A percentile compares a stretch with the other conserved stretches of the same genome.
phyloP scores from a whole-genome alignment of 1,140 invertebrate species.

The Leptinotarsa undecemlineata region DNA sequence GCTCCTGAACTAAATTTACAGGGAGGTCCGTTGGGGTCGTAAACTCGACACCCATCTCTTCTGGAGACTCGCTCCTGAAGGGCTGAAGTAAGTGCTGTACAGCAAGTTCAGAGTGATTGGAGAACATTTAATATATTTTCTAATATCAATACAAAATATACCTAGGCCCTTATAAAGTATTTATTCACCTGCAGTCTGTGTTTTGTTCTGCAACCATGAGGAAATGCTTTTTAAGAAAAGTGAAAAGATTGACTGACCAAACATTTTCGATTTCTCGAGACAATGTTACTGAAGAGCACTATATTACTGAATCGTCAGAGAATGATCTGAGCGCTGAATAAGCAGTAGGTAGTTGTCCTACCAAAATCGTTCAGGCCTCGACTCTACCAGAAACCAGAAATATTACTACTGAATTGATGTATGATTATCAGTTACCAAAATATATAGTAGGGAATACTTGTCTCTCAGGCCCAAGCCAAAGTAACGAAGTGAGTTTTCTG shows the following conservation, averaged over 20 bases:
- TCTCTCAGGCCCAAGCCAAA: conserved; percentile 7
- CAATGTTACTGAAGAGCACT: not conserved
- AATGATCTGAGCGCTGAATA: not conserved
- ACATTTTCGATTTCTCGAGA: not conserved
- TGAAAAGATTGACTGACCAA: conserved; percentile 12
- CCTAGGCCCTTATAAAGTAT: not conserved
- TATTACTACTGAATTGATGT: conserved; percentile 1
- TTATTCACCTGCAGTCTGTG: not conserved
- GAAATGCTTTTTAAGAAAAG: conserved; percentile 4
- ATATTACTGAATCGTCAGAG: not conserved
- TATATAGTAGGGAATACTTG: not conserved
- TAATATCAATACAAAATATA: not conserved
- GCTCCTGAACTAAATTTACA: too few species aligned
- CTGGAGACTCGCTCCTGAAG: too few species aligned
- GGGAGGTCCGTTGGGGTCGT: too few species aligned
- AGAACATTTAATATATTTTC: too few species aligned
- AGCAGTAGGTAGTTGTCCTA: not conserved
- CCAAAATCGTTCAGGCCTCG: not conserved
- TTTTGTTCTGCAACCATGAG: conserved; percentile 9
- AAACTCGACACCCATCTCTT: too few species aligned
- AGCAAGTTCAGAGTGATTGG: too few species aligned
- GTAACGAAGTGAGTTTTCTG: not conserved
- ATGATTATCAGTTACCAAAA: not conserved
- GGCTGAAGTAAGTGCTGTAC: too few species aligned
- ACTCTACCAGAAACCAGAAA: not conserved